Evolutionary conservation across 2,888 invertebrate species (phyloP).

Genomic region (Keiferia lycopersicella): DNA sequence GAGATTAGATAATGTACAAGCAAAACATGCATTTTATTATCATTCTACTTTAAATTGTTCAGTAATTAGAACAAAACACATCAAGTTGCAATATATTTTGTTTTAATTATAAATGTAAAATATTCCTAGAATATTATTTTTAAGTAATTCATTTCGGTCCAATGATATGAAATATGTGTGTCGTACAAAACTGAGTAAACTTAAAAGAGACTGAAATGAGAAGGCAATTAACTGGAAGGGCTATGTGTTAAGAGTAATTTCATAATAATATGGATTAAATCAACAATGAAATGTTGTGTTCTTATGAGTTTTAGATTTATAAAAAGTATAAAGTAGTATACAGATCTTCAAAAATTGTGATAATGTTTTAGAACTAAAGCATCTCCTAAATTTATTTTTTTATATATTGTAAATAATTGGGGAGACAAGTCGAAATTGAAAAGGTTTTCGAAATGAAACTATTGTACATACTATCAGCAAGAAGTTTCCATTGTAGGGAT

Average conservation of each 20-base stretch:
- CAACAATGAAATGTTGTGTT: neutral
- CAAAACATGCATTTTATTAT: constrained; percentile 21
- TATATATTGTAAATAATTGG: constrained; percentile 6
- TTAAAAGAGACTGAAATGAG: constrained; percentile 11
- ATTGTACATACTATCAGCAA: no score
- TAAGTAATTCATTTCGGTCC: neutral
- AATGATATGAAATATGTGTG: neutral
- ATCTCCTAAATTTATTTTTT: constrained; percentile 21
- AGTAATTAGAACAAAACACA: constrained; percentile 15
- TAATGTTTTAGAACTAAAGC: constrained; percentile 13
- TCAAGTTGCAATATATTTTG: constrained; percentile 17
- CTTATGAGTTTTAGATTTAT: neutral
- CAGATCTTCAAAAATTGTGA: constrained; percentile 17
- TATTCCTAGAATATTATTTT: constrained; percentile 1
- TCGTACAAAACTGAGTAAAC: constrained; percentile 1
- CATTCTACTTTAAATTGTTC: neutral
- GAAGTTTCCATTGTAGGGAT: no score
- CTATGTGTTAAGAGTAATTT: neutral
- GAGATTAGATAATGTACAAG: constrained; percentile 17
- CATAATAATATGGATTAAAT: neutral
- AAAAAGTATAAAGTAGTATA: neutral
- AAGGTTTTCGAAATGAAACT: no score
- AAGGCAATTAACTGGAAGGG: neutral
- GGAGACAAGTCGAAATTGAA: no score
- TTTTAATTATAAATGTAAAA: neutral